Evolutionary conservation across 2,113 vertebrate genomes (phyloP).

Genomic region (Phrynosoma platyrhinos): DNA sequence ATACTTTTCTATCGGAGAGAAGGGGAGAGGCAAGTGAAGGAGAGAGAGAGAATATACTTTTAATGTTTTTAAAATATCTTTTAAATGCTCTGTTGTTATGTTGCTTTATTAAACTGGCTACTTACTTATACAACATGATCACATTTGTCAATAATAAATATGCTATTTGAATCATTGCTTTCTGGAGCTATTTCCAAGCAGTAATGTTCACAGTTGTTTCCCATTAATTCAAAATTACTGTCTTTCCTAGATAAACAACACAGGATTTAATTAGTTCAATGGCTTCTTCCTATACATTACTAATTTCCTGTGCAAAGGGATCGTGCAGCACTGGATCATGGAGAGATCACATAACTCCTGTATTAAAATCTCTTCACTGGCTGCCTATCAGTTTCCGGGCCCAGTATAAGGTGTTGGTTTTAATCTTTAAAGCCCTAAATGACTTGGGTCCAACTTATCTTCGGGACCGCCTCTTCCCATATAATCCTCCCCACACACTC

Average conservation of each 20-base stretch:
- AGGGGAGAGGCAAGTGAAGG: too few relatives aligned
- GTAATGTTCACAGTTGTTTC: neutral
- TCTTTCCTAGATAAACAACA: neutral
- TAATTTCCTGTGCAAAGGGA: neutral
- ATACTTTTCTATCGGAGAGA: neutral
- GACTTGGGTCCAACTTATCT: too few relatives aligned
- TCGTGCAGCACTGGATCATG: too few relatives aligned
- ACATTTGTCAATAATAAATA: neutral
- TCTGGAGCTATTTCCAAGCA: neutral
- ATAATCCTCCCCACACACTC: too few relatives aligned
- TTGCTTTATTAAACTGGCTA: neutral
- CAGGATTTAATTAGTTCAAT: slow-evolving; percentile 2
- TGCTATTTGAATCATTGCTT: neutral
- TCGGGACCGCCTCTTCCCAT: too few relatives aligned
- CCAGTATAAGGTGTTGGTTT: too few relatives aligned
- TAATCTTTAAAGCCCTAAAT: too few relatives aligned
- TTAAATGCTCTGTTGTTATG: neutral
- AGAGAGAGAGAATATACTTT: neutral
- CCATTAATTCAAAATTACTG: slow-evolving; percentile 16
- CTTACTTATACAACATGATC: neutral
- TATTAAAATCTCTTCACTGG: too few relatives aligned
- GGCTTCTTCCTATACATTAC: neutral
- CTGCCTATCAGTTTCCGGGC: too few relatives aligned
- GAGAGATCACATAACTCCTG: too few relatives aligned
- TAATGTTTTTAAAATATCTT: neutral